Conservation (phyloP, 1,140 invertebrate genomes). For the Pogonus chalceus region DNA sequence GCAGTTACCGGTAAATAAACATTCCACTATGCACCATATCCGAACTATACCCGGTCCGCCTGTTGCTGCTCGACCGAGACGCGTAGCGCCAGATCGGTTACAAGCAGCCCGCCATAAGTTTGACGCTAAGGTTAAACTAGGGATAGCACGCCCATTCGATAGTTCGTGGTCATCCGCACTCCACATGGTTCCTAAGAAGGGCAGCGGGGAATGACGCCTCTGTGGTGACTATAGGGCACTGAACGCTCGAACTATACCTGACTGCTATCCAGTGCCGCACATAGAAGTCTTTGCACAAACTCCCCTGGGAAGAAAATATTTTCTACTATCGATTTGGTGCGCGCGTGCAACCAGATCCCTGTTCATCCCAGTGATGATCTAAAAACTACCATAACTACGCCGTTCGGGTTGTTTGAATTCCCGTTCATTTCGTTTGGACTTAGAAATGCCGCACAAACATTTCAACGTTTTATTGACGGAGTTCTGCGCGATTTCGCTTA, state of each 20-base stretch:
- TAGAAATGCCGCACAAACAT: constrained; percentile 33
- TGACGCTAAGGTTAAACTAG: constrained; percentile 16
- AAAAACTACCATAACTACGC: constrained; percentile 31
- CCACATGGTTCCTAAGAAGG: constrained; percentile 32
- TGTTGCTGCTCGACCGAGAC: constrained; percentile 19
- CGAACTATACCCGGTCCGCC: too few species aligned
- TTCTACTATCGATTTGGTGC: constrained; percentile 35
- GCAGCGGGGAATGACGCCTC: constrained; percentile 27
- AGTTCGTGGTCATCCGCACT: constrained; percentile 33
- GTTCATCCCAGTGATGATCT: constrained; percentile 24
- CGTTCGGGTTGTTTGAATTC: constrained; percentile 31
- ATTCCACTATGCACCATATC: too few species aligned
- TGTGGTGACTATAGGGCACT: constrained; percentile 37
- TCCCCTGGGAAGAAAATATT: constrained; percentile 30
- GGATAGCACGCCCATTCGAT: constrained; percentile 20
- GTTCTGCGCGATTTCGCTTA: constrained; percentile 30
- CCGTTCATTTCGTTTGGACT: constrained; percentile 26
- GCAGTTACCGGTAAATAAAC: too few species aligned
- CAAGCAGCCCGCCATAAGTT: constrained; percentile 17
- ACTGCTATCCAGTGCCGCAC: constrained; percentile 32
- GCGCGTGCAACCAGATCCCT: constrained; percentile 40
- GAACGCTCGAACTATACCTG: constrained; percentile 32
- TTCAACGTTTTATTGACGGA: constrained; percentile 41
- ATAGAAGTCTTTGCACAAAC: not conserved
- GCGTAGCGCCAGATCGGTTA: constrained; percentile 20